These are phyloP conservation scores for Pheosia tremula DNA, from an alignment of 2,888 invertebrate species.

Conservation along the genomic window DNA sequence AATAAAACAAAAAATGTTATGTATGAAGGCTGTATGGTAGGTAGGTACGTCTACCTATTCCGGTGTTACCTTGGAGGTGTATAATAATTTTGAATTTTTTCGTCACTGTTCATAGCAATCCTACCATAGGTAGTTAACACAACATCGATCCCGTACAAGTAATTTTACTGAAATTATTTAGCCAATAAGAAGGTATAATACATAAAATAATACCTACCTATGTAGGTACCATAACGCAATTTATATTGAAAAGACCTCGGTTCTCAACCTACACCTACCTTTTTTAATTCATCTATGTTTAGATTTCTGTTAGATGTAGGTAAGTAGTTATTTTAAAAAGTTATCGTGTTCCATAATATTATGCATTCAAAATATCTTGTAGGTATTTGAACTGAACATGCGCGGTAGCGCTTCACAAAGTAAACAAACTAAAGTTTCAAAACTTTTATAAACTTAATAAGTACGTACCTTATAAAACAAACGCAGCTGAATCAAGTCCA, in stretches of 20 bases:
- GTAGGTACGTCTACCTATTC: not conserved
- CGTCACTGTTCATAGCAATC: too few species aligned
- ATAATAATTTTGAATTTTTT: too few species aligned
- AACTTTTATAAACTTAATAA: constrained; percentile 56
- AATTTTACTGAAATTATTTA: too few species aligned
- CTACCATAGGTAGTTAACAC: too few species aligned
- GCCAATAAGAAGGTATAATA: too few species aligned
- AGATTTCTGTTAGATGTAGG: not conserved
- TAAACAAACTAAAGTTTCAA: constrained; percentile 74
- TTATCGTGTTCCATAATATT: not conserved
- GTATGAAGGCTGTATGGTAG: constrained; percentile 17
- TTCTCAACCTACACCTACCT: too few species aligned
- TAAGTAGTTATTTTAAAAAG: not conserved
- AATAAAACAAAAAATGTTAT: constrained; percentile 34
- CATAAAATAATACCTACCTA: too few species aligned
- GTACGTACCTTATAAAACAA: constrained; percentile 63
- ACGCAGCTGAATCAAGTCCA: constrained; percentile 56
- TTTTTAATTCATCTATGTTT: too few species aligned
- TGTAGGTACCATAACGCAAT: too few species aligned
- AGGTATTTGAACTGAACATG: constrained; percentile 62
- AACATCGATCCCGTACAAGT: too few species aligned
- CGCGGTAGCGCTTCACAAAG: constrained; percentile 65
- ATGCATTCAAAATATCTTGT: not conserved
- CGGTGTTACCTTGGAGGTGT: too few species aligned
- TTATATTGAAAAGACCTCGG: too few species aligned